Base-by-base conservation (phyloP, 2,797 vertebrate genomes). In the Pipistrellus pygmaeus region DNA sequence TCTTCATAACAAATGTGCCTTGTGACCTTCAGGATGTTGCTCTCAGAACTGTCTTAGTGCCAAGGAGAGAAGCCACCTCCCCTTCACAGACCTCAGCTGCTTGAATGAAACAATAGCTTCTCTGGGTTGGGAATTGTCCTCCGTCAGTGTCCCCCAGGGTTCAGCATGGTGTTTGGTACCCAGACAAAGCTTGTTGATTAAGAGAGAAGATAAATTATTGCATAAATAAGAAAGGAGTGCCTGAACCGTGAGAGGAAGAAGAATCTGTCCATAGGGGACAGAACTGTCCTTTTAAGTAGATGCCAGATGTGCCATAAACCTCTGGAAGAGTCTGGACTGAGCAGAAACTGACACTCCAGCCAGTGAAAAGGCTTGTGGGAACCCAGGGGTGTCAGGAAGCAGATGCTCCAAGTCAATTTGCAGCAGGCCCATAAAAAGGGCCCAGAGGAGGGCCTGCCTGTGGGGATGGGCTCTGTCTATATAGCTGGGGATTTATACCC, bases 251-350 rank as follows among this genome's bases (percentile, higher is more conserved):
- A 76, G 80, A 91, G 30, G 41, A 95, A 86, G 48, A 92, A 80
- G 46, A 83, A 82, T 93, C 25, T 95, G 68, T 60, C 84, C 46
- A 30, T 0, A 62, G 85, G 38, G 90, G 4, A 66, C 32, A 81
- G 8, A n/a, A 66, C 51, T 48, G 55, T 30, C 60, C 30, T 95
- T 95, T 69, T 27, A 85, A 85, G 75, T 44, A 85, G 57, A 38
- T 30, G 20, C 51, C 51, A 93, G 77, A 83, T 83, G 82, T 51
- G 21, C 35, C 57, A 80, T 92, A 96, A 96, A 76, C 81, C 21
- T 78, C 71, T 69, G 68, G 35, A 81, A 77, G 20, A 13, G 8
- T 62, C 57, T 80, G 62, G 81, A 46, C 48, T 77, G 68, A 75
- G 62, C 41, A 92, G 60, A 23, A 71, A 38, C 64, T 72, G 81